Evolutionary conservation across 2,888 invertebrate species (phyloP).

Genomic region (Boloria euphrosyne): DNA sequence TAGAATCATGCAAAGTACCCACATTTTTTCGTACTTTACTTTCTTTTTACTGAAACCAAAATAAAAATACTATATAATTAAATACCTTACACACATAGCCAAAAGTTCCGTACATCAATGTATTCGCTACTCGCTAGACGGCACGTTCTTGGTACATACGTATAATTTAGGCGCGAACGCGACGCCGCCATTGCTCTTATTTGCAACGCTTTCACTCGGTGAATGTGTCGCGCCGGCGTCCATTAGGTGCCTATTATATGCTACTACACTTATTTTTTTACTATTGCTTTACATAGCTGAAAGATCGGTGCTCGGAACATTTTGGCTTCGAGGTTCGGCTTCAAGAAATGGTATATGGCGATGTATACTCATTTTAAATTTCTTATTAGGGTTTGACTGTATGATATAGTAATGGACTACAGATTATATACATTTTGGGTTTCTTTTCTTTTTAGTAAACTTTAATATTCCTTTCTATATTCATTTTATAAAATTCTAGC

Average conservation of each 20-base stretch:
- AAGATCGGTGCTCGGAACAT: conserved; percentile 5
- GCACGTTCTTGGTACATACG: conserved; percentile 38
- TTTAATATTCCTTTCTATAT: too few species aligned
- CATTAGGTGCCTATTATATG: conserved; percentile 77
- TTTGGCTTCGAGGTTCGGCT: neutral
- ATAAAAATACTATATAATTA: too few species aligned
- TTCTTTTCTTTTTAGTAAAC: too few species aligned
- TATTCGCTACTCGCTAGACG: conserved; percentile 19
- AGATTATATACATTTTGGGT: too few species aligned
- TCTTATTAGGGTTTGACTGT: too few species aligned
- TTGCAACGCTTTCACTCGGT: conserved; percentile 57
- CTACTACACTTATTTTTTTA: conserved; percentile 43
- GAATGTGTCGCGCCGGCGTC: conserved; percentile 66
- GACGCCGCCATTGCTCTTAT: conserved; percentile 52
- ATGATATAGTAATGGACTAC: too few species aligned
- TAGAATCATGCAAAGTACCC: too few species aligned
- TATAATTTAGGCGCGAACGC: conserved; percentile 50
- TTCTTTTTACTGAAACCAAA: too few species aligned
- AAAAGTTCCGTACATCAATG: conserved; percentile 13
- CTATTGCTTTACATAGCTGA: conserved; percentile 33
- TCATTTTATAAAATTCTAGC: too few species aligned
- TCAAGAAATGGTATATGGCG: neutral
- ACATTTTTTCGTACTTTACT: too few species aligned
- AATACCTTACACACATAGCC: neutral
- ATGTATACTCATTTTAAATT: too few species aligned